phyloP scores from a whole-genome alignment of 1,140 invertebrate genomes.

The Bombyx mori region ASM3026992v2 NC_085107.1:6083001-6083500 shows the following conservation, averaged over 20 bases:
- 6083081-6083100: constrained; percentile 94
- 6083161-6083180: constrained; percentile 91
- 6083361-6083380: constrained; percentile 90
- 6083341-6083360: constrained; percentile 98
- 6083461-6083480: constrained; percentile 87
- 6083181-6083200: constrained; percentile 90
- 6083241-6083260: constrained; percentile 90
- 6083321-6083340: constrained; percentile 95
- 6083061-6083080: constrained; percentile 87
- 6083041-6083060: constrained; percentile 95
- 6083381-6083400: constrained; percentile 91
- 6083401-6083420: constrained; percentile 95
- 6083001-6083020: constrained; percentile 93
- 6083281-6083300: constrained; percentile 90
- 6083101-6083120: constrained; percentile 86
- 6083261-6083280: constrained; percentile 87
- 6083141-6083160: constrained; percentile 95
- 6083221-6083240: constrained; percentile 82
- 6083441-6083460: constrained; percentile 91
- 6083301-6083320: constrained; percentile 94
- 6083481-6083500: constrained; percentile 89
- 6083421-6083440: constrained; percentile 93
- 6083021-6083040: constrained; percentile 90
- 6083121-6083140: constrained; percentile 86
- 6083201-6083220: constrained; percentile 77